These are phyloP conservation scores for Liopterus haemorrhoidalis DNA, from an alignment of 2,888 invertebrate species.

Conservation along the genomic window DNA sequence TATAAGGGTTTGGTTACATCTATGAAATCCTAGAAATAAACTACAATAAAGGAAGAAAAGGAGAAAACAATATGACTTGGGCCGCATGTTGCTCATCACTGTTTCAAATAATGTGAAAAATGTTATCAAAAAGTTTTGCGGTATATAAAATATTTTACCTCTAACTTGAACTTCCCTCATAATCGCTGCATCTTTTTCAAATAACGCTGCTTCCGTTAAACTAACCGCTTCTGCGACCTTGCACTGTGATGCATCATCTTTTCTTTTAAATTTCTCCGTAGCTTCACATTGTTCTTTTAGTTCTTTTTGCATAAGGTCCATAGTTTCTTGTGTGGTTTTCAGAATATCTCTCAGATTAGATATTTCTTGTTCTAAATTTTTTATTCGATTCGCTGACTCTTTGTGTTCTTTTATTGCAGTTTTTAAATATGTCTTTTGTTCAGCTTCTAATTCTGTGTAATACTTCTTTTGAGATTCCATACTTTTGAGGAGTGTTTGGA, in stretches of 20 bases:
- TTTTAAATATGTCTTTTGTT: conserved; percentile 36
- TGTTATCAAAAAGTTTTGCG: too few species aligned
- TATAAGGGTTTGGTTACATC: too few species aligned
- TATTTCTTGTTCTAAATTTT: conserved; percentile 49
- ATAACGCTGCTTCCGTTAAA: conserved; percentile 51
- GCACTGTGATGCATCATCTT: conserved; percentile 48
- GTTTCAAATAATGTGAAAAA: conserved; percentile 14
- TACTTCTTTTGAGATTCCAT: conserved; percentile 22
- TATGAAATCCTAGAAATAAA: too few species aligned
- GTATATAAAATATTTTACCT: conserved; percentile 35
- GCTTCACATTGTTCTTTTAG: conserved; percentile 43
- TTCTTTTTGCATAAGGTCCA: conserved; percentile 42
- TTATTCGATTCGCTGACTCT: conserved; percentile 46
- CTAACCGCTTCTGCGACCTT: conserved; percentile 55
- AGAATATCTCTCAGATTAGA: conserved; percentile 45
- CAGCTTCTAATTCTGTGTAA: conserved; percentile 25
- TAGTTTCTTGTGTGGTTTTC: conserved; percentile 42
- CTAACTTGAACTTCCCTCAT: conserved; percentile 46
- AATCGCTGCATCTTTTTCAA: conserved; percentile 53
- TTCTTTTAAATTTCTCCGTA: conserved; percentile 43
- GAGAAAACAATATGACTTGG: too few species aligned
- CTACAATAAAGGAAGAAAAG: too few species aligned
- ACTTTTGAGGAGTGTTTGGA: conserved; percentile 21
- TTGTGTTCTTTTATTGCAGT: conserved; percentile 51
- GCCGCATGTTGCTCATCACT: too few species aligned